These are phyloP conservation scores for Meloe dianella DNA, from an alignment of 2,888 invertebrate species.

Conservation along the genomic window DNA sequence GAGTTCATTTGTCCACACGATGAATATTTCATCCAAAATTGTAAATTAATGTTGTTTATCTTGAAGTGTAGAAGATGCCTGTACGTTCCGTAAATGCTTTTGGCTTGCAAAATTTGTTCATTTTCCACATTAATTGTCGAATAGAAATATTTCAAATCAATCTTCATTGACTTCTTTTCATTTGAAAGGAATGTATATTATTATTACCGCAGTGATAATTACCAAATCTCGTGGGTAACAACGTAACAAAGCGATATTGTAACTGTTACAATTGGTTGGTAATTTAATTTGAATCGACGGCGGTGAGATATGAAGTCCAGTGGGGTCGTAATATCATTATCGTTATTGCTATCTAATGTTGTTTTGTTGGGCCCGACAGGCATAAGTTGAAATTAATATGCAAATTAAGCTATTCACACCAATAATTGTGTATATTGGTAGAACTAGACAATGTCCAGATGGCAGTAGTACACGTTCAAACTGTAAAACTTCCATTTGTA, in stretches of 20 bases:
- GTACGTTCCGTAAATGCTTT: constrained; percentile 21
- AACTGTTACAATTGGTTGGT: background rate
- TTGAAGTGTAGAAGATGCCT: constrained; percentile 15
- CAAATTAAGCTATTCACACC: constrained; percentile 12
- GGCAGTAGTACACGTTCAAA: background rate
- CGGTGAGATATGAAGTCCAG: constrained; percentile 11
- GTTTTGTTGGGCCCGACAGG: background rate
- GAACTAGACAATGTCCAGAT: background rate
- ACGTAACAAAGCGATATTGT: background rate
- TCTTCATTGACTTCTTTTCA: too few relatives aligned
- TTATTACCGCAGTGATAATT: background rate
- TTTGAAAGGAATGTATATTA: background rate
- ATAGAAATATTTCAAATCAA: background rate
- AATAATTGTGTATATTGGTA: background rate
- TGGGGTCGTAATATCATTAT: constrained; percentile 15
- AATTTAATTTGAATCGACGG: background rate
- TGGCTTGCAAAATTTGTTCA: background rate
- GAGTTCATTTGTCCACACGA: constrained; percentile 18
- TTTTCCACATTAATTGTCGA: background rate
- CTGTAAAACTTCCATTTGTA: background rate
- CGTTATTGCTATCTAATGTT: background rate
- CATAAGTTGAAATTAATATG: constrained; percentile 23
- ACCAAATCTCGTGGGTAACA: background rate
- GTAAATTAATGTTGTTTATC: constrained; percentile 25
- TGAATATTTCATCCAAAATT: constrained; percentile 23